Percentiles rank a stretch among this genome's conserved stretches.
phyloP scores from a whole-genome alignment of 2,797 vertebrate species.

The Lagodon rhomboides region DNA sequence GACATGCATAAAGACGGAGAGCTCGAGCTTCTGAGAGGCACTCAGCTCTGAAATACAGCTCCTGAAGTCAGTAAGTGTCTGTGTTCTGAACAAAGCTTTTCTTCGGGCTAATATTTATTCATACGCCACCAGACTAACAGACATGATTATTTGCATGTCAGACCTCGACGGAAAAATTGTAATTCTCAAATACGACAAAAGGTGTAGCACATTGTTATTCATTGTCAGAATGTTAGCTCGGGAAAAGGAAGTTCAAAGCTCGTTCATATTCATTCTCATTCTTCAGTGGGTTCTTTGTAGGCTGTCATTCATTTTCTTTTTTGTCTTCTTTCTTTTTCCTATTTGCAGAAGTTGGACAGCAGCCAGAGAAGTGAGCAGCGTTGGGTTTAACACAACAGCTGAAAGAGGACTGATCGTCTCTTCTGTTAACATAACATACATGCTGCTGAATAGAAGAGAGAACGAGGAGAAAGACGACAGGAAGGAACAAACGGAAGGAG shows the following conservation, averaged over 20 bases:
- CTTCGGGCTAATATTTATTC: too few species aligned
- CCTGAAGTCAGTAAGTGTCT: slow-evolving; percentile 86
- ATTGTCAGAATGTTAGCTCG: background rate
- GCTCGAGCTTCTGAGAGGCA: slow-evolving; percentile 84
- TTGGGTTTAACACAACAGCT: background rate
- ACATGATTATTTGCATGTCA: background rate
- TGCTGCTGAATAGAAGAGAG: background rate
- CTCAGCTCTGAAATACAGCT: slow-evolving; percentile 88
- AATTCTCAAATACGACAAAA: background rate
- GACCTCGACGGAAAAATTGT: background rate
- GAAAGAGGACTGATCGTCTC: background rate
- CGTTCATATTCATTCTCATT: background rate
- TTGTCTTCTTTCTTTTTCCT: slow-evolving; percentile 3
- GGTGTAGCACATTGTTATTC: background rate
- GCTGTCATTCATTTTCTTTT: background rate
- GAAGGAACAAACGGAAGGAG: background rate
- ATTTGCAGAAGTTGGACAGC: slow-evolving; percentile 62
- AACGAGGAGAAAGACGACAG: background rate
- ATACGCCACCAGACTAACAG: background rate
- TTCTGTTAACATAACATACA: background rate
- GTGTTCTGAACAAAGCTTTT: background rate
- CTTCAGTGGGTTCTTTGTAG: background rate
- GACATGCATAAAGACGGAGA: slow-evolving; percentile 86
- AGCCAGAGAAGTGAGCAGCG: slow-evolving; percentile 33
- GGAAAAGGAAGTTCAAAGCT: background rate